phyloP scores from a whole-genome alignment of 2,113 vertebrate genomes.

The Centropus unirufus region DNA sequence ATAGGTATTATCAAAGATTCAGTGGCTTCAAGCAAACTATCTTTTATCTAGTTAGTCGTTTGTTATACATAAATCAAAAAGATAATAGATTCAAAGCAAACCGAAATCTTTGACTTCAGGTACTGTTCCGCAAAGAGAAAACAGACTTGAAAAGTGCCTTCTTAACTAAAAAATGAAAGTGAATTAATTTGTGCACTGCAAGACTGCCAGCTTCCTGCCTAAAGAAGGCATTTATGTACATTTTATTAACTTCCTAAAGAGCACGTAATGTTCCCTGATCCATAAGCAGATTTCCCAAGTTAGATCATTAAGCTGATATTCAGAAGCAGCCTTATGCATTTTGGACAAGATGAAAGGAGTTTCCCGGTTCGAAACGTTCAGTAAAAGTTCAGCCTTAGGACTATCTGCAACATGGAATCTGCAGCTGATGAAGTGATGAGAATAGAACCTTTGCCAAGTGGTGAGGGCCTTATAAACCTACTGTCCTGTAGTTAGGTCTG shows the following conservation, averaged over 20 bases:
- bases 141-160: background rate
- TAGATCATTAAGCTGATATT: background rate
- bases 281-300: background rate
- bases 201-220: background rate
- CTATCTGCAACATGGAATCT: background rate
- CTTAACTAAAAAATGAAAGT: background rate
- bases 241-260: background rate
- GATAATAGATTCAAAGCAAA: background rate
- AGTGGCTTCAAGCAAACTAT: background rate
- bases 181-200: background rate
- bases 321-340: background rate
- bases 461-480: background rate
- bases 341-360: background rate
- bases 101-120: background rate
- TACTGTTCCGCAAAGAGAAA: background rate
- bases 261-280: background rate
- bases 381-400: background rate
- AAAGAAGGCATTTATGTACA: background rate
- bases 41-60: background rate
- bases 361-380: background rate
- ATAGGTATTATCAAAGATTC: background rate
- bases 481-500: background rate
- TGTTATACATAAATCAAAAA: background rate
- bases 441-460: background rate
- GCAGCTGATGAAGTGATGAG: background rate